These are phyloP conservation scores for Athene noctua DNA, from an alignment of 2,113 vertebrate genomes.

Conservation along the genomic window DNA sequence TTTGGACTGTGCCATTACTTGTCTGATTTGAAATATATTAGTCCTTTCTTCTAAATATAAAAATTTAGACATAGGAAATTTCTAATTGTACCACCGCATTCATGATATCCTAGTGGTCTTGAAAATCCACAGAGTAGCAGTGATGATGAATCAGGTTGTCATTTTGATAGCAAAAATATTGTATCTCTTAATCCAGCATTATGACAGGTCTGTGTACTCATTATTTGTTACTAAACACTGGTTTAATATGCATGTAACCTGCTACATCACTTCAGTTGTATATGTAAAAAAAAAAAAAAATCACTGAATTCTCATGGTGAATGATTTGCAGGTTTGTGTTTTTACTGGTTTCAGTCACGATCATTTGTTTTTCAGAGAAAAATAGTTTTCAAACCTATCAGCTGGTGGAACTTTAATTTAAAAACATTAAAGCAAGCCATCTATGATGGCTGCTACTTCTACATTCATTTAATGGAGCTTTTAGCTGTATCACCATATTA, in stretches of 20 bases:
- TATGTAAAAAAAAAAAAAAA: not conserved
- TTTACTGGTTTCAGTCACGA: not conserved
- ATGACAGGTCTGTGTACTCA: accelerated
- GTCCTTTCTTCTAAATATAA: not conserved
- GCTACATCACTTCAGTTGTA: not conserved
- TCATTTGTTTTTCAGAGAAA: not conserved
- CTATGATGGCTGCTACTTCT: not conserved
- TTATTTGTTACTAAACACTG: not conserved
- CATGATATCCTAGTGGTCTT: not conserved
- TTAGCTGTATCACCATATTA: constrained; percentile 20
- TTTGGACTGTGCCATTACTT: not conserved
- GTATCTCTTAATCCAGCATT: not conserved
- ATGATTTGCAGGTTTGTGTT: not conserved
- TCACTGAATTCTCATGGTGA: not conserved
- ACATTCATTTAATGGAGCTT: constrained; percentile 38
- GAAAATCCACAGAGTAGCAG: not conserved
- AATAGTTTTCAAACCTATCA: not conserved
- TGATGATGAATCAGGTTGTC: not conserved
- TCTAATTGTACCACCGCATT: not conserved
- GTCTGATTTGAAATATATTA: not conserved
- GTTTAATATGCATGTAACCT: not conserved
- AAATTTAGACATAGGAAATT: not conserved
- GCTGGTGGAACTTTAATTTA: constrained; percentile 23
- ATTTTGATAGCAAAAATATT: not conserved
- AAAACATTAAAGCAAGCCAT: constrained; percentile 18